These are phyloP conservation scores for Leiothrix lutea DNA, from an alignment of 2,113 vertebrate genomes.

Conservation along the genomic window DNA sequence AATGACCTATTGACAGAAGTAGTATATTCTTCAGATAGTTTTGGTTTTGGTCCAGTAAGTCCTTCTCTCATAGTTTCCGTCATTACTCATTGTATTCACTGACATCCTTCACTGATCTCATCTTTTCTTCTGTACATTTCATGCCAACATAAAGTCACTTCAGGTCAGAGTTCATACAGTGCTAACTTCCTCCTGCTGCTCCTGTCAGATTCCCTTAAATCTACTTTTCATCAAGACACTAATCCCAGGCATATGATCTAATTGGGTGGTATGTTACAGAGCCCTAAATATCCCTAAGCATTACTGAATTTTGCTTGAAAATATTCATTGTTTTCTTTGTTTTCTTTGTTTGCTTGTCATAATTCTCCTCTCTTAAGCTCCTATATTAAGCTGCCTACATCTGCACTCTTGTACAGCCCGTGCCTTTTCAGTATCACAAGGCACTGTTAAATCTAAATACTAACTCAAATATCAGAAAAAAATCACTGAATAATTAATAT, in stretches of 20 bases:
- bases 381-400: neutral
- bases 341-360: neutral
- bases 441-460: neutral
- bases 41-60: slow-evolving; percentile 27
- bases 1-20: neutral
- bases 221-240: neutral
- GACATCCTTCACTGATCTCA: slow-evolving; percentile 43
- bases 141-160: slow-evolving; percentile 7
- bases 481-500: neutral
- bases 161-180: slow-evolving; percentile 29
- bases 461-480: neutral
- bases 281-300: neutral
- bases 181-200: slow-evolving; percentile 10
- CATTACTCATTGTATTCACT: slow-evolving; percentile 3
- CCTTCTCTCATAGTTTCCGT: neutral
- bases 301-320: neutral
- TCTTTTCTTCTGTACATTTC: slow-evolving; percentile 12
- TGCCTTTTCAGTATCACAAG: neutral
- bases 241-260: neutral
- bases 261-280: neutral
- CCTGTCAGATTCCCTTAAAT: slow-evolving; percentile 28
- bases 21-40: neutral
- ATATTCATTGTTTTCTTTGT: neutral
- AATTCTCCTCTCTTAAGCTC: neutral
- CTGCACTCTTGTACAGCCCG: neutral